These are phyloP conservation scores for Coelopa pilipes DNA, from an alignment of 2,888 invertebrate genomes.

Conservation along the genomic window DNA sequence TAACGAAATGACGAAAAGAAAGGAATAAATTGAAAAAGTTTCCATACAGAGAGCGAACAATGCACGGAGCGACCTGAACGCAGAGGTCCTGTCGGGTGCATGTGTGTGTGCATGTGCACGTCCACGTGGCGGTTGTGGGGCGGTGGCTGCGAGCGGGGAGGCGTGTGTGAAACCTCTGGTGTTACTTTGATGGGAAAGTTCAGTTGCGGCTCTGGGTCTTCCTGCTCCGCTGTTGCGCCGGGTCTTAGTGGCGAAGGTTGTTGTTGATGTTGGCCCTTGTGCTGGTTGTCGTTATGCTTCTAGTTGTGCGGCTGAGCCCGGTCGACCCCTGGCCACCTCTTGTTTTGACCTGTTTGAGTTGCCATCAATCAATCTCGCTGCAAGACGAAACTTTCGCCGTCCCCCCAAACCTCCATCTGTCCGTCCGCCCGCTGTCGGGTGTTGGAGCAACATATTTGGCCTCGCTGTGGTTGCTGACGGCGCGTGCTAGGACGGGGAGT, in stretches of 20 bases:
- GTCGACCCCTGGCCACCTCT: neutral
- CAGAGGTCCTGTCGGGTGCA: slow-evolving; percentile 3
- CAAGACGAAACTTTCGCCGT: slow-evolving; percentile 11
- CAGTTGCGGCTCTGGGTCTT: neutral
- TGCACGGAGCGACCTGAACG: neutral
- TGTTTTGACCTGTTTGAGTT: slow-evolving; percentile 23
- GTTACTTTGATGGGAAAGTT: slow-evolving; percentile 31
- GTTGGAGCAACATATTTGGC: too few relatives aligned
- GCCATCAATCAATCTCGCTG: slow-evolving; percentile 30
- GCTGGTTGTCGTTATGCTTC: too few relatives aligned
- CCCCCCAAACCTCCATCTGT: neutral
- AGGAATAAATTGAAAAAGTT: slow-evolving; percentile 26
- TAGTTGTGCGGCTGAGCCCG: too few relatives aligned
- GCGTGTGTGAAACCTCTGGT: slow-evolving; percentile 29
- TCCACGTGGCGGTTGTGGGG: too few relatives aligned
- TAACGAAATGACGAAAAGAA: too few relatives aligned
- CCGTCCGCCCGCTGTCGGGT: too few relatives aligned
- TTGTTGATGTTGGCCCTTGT: too few relatives aligned
- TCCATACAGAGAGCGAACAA: slow-evolving; percentile 17
- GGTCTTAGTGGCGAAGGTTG: too few relatives aligned
- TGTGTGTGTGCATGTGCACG: too few relatives aligned
- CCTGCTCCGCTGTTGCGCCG: too few relatives aligned
- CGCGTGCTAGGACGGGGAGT: too few relatives aligned
- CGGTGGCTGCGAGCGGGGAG: neutral
- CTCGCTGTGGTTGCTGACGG: too few relatives aligned